These are phyloP conservation scores for Argopecten irradians DNA, from an alignment of 1,140 invertebrate species.

Conservation along the genomic window DNA sequence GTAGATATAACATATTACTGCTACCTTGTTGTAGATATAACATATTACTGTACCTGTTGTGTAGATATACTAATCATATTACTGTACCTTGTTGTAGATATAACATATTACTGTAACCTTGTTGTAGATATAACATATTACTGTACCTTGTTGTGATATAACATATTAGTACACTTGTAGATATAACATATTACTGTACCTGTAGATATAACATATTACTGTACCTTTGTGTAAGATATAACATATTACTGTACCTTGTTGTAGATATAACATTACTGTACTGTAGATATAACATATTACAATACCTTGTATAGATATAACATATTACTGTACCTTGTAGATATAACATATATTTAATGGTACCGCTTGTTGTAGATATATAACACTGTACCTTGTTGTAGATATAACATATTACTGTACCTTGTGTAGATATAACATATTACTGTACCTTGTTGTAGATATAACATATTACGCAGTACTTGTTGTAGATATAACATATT, in stretches of 20 bases:
- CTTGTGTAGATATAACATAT: no score
- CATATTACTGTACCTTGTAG: no score
- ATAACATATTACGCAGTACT: background rate
- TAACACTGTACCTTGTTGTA: no score
- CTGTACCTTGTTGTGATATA: background rate
- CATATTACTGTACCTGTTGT: background rate
- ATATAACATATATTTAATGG: no score
- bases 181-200: background rate
- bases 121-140: no score
- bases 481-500: background rate
- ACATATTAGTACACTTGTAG: background rate
- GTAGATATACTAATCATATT: no score
- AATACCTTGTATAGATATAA: no score
- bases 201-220: no score
- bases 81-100: background rate
- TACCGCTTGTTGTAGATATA: no score
- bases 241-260: background rate
- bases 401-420: no score
- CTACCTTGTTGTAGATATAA: background rate
- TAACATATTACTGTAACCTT: background rate
- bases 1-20: background rate
- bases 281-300: no score
- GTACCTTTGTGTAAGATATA: conserved; percentile 41
- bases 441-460: no score
- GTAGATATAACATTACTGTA: background rate